phyloP scores from a whole-genome alignment of 2,113 vertebrate genomes.

The Ceyx margarethae region DNA sequence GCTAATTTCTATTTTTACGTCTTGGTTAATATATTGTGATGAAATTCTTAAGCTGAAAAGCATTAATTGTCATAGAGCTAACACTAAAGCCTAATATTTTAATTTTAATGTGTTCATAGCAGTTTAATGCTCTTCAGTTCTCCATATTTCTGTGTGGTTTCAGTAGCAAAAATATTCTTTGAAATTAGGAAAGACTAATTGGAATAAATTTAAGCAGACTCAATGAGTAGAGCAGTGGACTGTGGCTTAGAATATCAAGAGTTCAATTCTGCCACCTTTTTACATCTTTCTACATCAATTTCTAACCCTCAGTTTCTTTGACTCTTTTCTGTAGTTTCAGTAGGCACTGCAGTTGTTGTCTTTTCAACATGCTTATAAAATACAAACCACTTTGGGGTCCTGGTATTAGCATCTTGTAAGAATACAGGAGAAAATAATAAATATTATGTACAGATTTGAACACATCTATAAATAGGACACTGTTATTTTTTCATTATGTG shows the following conservation, averaged over 20 bases:
- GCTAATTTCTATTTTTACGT: conserved; percentile 22
- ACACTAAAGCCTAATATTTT: conserved; percentile 22
- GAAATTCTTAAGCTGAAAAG: conserved; percentile 19
- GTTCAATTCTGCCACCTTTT: not conserved
- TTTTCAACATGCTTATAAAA: not conserved
- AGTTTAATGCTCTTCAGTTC: not conserved
- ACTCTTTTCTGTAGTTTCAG: not conserved
- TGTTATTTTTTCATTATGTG: not conserved
- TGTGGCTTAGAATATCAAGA: not conserved
- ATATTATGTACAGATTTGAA: not conserved
- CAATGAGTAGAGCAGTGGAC: not conserved
- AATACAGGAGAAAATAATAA: not conserved
- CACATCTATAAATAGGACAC: not conserved
- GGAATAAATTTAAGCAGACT: not conserved
- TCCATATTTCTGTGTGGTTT: not conserved
- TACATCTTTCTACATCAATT: not conserved
- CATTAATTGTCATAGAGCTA: not conserved
- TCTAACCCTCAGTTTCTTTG: not conserved
- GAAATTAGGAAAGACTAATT: not conserved
- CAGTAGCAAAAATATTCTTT: not conserved
- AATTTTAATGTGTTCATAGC: not conserved
- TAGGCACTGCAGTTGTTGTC: not conserved
- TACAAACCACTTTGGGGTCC: rapidly evolving
- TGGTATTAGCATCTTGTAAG: not conserved
- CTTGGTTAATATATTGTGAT: conserved; percentile 36